Evolutionary conservation across 2,888 invertebrate genomes (phyloP), one percentile per base, ranked within the genome.

Genomic region (Euplexia lucipara): DNA sequence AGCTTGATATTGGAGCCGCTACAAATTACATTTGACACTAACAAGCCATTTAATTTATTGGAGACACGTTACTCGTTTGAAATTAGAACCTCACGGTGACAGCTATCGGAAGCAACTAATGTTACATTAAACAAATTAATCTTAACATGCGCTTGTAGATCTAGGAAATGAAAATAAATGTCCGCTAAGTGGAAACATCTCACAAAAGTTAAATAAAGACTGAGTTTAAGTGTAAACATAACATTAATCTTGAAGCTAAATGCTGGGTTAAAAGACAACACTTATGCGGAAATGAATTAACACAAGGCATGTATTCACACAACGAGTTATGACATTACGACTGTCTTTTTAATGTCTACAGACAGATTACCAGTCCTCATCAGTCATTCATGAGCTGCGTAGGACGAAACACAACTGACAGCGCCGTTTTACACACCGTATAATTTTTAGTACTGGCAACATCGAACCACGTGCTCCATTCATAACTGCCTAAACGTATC

Each of bases 51-150:
- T 63, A 65, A 74, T 70, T 61, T 63, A 74, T 61, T 60, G 51
- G 26, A 53, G 47, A 63, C 62, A 75, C 8, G 54, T 49, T 37
- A 51, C 52, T 44, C 52, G 48, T 16, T 71, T 66, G 74, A 78
- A 78, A 74, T 70, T 58, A 62, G 62, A 81, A 54, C 67, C 58
- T 30, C 39, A 34, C 44, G 39, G 53, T 56, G 79, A 64, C 75
- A 70, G 57, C 61, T 60, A 62, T 67, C 61, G 79, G 70, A 81
- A 67, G 61, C 26, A 42, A 53, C 47, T 59, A 67, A 62, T 62
- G 47, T 16, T 48, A 48, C 52, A 52, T 67, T 35, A 58, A 68
- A 35, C 47, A 49, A 59, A 62, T 65, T 72, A 62, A 69, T 69
- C 45, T 73, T 68, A 49, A 44, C 60, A 52, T 48, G 78, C 35